Evolutionary conservation across 2,797 vertebrate species (phyloP).

Genomic region (Pelobates cultripes): DNA sequence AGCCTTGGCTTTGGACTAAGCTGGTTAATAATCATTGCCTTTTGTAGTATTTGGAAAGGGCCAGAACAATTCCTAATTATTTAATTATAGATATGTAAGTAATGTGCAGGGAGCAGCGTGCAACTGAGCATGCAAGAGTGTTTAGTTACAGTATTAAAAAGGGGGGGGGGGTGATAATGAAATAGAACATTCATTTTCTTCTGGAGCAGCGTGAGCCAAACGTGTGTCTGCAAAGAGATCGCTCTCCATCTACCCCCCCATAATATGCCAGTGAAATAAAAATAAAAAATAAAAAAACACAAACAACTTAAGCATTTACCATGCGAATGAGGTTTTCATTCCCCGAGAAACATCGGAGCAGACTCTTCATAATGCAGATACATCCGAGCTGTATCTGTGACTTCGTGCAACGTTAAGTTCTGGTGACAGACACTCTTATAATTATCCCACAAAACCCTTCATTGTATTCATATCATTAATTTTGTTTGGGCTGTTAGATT

Average conservation of each 20-base stretch:
- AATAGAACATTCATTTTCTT: conserved; percentile 69
- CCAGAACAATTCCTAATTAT: conserved; percentile 79
- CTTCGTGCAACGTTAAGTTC: conserved; percentile 56
- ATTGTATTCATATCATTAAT: conserved; percentile 77
- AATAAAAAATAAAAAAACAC: no score
- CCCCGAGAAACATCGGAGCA: conserved; percentile 56
- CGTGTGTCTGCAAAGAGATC: conserved; percentile 44
- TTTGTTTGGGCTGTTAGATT: conserved; percentile 79
- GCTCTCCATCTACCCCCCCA: neutral
- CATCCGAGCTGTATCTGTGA: conserved; percentile 55
- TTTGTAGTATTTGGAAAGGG: conserved; percentile 78
- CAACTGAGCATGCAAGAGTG: conserved; percentile 74
- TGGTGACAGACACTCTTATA: conserved; percentile 73
- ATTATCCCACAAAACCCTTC: conserved; percentile 75
- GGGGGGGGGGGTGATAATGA: conserved; percentile 69
- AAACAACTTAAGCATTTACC: conserved; percentile 25
- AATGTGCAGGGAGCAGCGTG: conserved; percentile 76
- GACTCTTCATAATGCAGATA: conserved; percentile 58
- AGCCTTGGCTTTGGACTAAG: conserved; percentile 76
- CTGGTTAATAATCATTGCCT: conserved; percentile 72
- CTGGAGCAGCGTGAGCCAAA: conserved; percentile 59
- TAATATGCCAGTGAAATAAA: conserved; percentile 29
- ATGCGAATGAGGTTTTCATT: conserved; percentile 52
- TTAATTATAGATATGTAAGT: conserved; percentile 78
- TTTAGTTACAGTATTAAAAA: conserved; percentile 76